These are phyloP conservation scores for Polypterus senegalus DNA, from an alignment of 2,113 vertebrate species.

Conservation along the genomic window DNA sequence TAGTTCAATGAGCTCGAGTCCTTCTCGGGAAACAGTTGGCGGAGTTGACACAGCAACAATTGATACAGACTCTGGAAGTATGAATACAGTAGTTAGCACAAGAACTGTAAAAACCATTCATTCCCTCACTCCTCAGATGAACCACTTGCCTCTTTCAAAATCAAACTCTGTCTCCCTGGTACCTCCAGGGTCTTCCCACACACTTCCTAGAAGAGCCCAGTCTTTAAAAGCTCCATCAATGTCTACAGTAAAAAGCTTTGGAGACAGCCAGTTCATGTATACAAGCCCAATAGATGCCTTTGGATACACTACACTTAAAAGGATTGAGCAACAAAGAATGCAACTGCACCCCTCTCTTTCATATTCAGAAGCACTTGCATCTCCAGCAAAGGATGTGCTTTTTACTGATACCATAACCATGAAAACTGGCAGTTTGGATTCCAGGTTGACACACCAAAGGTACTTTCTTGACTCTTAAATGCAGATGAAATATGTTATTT, in stretches of 20 bases:
- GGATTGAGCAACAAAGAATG: constrained; percentile 91
- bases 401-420: constrained; percentile 96
- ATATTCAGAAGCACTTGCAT: constrained; percentile 87
- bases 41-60: constrained; percentile 67
- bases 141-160: constrained; percentile 79
- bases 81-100: constrained; percentile 89
- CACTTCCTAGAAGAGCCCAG: constrained; percentile 86
- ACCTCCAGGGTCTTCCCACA: constrained; percentile 85
- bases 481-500: no score
- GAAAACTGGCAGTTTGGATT: constrained; percentile 94
- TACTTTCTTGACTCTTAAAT: constrained; percentile 24
- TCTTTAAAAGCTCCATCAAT: constrained; percentile 90
- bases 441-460: constrained; percentile 88
- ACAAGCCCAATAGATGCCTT: constrained; percentile 90
- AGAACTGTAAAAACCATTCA: constrained; percentile 81
- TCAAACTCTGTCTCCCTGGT: constrained; percentile 80
- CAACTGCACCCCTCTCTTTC: constrained; percentile 74
- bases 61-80: constrained; percentile 88
- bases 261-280: constrained; percentile 91
- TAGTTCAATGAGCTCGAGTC: constrained; percentile 97
- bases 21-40: constrained; percentile 82
- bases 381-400: constrained; percentile 93
- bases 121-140: constrained; percentile 67
- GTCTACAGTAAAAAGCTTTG: constrained; percentile 81
- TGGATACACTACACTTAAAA: constrained; percentile 86